Evolutionary conservation across 2,797 vertebrate genomes (phyloP).

Genomic region (Notamacropus eugenii): DNA sequence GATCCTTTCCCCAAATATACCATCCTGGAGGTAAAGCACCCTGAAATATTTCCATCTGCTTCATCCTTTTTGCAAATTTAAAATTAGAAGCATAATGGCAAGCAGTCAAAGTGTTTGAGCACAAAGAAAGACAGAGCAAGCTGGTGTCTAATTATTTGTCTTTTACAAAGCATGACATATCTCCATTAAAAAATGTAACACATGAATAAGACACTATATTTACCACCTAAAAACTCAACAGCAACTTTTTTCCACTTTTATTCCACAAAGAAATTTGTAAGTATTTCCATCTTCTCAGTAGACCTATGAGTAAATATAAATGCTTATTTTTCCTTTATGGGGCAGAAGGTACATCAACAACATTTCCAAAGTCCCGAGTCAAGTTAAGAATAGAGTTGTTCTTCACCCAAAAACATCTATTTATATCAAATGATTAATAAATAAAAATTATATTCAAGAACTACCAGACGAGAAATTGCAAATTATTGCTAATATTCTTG

Average conservation of each 20-base stretch:
- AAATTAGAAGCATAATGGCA: conserved; percentile 30
- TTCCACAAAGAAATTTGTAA: background rate
- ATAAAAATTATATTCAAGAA: background rate
- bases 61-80: conserved; percentile 22
- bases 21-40: background rate
- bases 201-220: conserved; percentile 17
- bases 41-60: background rate
- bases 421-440: background rate
- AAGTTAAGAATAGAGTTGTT: background rate
- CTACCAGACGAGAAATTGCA: background rate
- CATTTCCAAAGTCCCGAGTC: background rate
- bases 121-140: conserved; percentile 17
- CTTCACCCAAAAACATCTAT: background rate
- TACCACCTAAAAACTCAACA: conserved; percentile 18
- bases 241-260: background rate
- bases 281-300: background rate
- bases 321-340: background rate
- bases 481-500: background rate
- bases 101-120: conserved; percentile 31
- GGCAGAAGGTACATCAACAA: background rate
- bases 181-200: conserved; percentile 7
- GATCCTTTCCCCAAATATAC: background rate
- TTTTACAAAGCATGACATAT: conserved; percentile 22
- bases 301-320: background rate
- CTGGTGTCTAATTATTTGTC: background rate